Conservation (phyloP, 1,140 invertebrate genomes). For the Meloidogyne hapla region DNA sequence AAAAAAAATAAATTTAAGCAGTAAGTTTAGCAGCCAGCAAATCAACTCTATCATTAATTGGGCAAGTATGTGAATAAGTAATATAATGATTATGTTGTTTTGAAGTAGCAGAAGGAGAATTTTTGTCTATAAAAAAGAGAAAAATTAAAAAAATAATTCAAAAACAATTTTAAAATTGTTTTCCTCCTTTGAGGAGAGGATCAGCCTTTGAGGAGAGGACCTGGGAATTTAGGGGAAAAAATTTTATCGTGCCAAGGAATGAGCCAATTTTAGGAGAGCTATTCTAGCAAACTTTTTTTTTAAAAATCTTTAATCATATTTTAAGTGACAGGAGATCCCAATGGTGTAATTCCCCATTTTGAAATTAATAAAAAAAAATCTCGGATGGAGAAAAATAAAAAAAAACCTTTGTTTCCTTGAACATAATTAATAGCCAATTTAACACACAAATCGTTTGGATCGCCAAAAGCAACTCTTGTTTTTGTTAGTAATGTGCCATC, state of each 20-base stretch:
- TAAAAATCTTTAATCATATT: too few species aligned
- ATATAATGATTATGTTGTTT: neutral
- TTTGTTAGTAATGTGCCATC: constrained; percentile 5
- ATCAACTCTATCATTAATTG: neutral
- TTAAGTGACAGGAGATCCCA: too few species aligned
- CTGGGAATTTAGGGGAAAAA: too few species aligned
- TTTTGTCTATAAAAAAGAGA: neutral
- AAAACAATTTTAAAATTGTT: too few species aligned
- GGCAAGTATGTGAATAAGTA: neutral
- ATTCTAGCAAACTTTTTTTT: too few species aligned
- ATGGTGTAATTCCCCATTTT: too few species aligned
- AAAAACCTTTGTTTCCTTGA: constrained; percentile 31
- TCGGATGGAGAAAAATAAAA: constrained; percentile 8
- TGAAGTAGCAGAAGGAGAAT: too few species aligned
- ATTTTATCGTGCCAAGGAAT: too few species aligned
- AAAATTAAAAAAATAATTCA: constrained; percentile 1
- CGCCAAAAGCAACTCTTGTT: constrained; percentile 40
- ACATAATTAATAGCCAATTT: constrained; percentile 37
- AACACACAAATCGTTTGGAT: constrained; percentile 38
- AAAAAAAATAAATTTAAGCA: constrained; percentile 2
- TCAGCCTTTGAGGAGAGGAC: too few species aligned
- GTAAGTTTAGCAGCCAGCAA: neutral
- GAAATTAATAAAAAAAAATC: too few species aligned
- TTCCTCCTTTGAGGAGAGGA: too few species aligned
- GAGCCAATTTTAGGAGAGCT: too few species aligned